phyloP scores from a whole-genome alignment of 2,797 vertebrate genomes.

The Sebastiscus tertius region DNA sequence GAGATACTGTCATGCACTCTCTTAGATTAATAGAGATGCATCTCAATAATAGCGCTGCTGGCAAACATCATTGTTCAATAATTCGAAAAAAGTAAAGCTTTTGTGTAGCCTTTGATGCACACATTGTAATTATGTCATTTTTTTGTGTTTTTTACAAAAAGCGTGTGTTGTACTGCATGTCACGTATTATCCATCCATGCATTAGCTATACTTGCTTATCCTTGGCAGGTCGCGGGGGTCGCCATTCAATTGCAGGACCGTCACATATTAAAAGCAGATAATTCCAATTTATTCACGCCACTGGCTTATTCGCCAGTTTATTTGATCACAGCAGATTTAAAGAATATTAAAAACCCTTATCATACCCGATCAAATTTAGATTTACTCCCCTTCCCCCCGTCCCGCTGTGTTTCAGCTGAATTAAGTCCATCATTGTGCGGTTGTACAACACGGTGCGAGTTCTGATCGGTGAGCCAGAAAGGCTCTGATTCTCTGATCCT shows the following conservation, averaged over 20 bases:
- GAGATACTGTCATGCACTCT: neutral
- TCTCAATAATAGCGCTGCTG: neutral
- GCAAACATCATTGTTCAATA: neutral
- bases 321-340: constrained; percentile 18
- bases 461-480: constrained; percentile 50
- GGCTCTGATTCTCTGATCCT: constrained; percentile 56
- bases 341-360: constrained; percentile 20
- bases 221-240: neutral
- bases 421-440: constrained; percentile 35
- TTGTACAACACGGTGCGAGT: constrained; percentile 26
- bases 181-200: neutral
- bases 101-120: neutral
- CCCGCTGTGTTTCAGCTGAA: constrained; percentile 38
- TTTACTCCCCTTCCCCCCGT: neutral
- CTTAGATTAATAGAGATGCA: neutral
- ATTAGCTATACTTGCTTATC: neutral
- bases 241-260: neutral
- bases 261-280: neutral
- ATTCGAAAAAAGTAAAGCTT: neutral
- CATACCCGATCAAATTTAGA: constrained; percentile 31
- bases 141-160: neutral
- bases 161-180: neutral
- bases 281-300: neutral
- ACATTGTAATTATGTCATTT: neutral
- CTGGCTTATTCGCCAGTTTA: constrained; percentile 2